Evolutionary conservation across 2,888 invertebrate genomes (phyloP), one percentile per base, ranked within the genome.

Genomic region (Meiosimyza platycephala): DNA sequence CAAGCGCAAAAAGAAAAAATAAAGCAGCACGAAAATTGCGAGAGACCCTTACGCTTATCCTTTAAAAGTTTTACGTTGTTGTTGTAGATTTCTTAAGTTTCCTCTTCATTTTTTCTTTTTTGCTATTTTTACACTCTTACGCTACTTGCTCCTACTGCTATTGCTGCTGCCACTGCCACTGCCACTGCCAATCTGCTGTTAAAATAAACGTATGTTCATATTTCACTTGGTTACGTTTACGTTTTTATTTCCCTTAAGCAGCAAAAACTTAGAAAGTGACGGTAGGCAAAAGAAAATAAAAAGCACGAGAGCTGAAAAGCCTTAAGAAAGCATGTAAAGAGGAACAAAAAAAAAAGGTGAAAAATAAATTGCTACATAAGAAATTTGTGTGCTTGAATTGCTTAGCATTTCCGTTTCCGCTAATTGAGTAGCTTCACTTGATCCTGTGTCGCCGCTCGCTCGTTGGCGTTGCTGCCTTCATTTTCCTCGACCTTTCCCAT

Each of bases 361-460:
- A 12, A 16, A 71, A 73, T 66, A 72, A 75, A 76, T 75, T 75
- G 75, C 76, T 71, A 59, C 71, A 52, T 54, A 50, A 22, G 57
- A 55, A 64, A 55, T 57, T 55, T 76, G 69, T 75, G 59, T 72
- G 69, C 66, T 75, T 69, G 72, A 76, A 77, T 75, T 76, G 78
- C 77, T 79, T 80, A 78, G 79, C 79, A 81, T 80, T 80, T 79
- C 78, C 81, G 80, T 78, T 83, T 82, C 81, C 82, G 82, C 82
- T 82, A 83, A 83, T 83, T 83, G 81, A 76, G 70, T 74, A 55
- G 73, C 59, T 73, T 63, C 47, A 18, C 48, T 47, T 47, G 47
- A 16, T 63, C 63, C 63, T 63, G n/a, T 40, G 40, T 63, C 50
- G 40, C 54, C 40, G 22, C 22, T 22, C 22, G 22, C 22, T 22